Conservation (phyloP, 2,888 invertebrate species). For the Drosophila buzzatii region DNA sequence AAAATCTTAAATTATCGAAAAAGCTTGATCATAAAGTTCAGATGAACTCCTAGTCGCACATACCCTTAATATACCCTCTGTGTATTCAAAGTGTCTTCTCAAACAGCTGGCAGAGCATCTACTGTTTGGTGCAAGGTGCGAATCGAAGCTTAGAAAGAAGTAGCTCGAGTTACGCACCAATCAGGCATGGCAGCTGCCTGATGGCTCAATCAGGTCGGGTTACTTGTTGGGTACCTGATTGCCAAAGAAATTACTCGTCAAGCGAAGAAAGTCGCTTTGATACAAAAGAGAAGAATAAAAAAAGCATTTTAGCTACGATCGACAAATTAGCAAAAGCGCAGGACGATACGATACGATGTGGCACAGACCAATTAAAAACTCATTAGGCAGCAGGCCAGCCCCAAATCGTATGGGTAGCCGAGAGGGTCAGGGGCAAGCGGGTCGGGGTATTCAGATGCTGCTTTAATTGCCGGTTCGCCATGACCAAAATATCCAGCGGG, state of each 20-base stretch:
- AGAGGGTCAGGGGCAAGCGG: neutral
- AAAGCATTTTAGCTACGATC: slow-evolving; percentile 41
- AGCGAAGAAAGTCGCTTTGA: slow-evolving; percentile 37
- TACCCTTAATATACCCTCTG: neutral
- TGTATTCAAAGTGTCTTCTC: neutral
- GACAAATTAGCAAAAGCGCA: slow-evolving; percentile 54
- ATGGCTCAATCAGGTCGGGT: slow-evolving; percentile 71
- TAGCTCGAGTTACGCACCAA: slow-evolving; percentile 56
- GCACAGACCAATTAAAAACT: slow-evolving; percentile 70
- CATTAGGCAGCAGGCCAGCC: slow-evolving; percentile 56
- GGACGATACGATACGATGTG: slow-evolving; percentile 20
- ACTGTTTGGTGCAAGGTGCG: slow-evolving; percentile 52
- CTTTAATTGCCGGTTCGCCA: slow-evolving; percentile 74
- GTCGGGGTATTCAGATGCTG: slow-evolving; percentile 43
- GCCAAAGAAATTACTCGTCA: slow-evolving; percentile 6
- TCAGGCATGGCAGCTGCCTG: slow-evolving; percentile 55
- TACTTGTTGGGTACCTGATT: slow-evolving; percentile 34
- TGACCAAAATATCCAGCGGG: slow-evolving; percentile 70
- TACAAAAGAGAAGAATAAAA: slow-evolving; percentile 18
- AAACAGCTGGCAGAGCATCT: slow-evolving; percentile 29
- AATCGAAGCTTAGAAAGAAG: slow-evolving; percentile 63
- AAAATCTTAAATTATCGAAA: too few relatives aligned
- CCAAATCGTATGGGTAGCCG: neutral
- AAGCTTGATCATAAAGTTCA: neutral
- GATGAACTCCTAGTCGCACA: neutral